A percentile compares a stretch with the other conserved stretches of the same genome.
phyloP scores from a whole-genome alignment of 2,797 vertebrate species.

The Jordanella pulchra region DNA sequence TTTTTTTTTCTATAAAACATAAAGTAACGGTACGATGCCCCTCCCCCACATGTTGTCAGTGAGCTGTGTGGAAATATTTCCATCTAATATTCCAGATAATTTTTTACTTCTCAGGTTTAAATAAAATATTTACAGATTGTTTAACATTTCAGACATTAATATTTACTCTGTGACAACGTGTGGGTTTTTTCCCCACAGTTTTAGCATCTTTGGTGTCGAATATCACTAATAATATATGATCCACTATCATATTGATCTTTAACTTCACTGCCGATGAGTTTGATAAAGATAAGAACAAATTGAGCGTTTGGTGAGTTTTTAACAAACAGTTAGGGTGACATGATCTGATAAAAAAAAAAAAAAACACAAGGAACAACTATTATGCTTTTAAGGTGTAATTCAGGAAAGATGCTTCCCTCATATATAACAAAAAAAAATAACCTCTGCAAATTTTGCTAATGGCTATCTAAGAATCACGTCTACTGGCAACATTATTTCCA shows the following conservation, averaged over 20 bases:
- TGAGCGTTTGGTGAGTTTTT: not conserved
- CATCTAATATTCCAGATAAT: not conserved
- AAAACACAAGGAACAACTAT: too few relatives aligned
- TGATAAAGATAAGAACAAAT: not conserved
- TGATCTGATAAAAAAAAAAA: too few relatives aligned
- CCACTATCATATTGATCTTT: slow-evolving; percentile 2
- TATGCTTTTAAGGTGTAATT: too few relatives aligned
- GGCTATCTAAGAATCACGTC: too few relatives aligned
- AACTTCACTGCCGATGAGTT: too few relatives aligned
- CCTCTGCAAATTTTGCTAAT: too few relatives aligned
- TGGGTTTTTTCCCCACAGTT: not conserved
- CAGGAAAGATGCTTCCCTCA: too few relatives aligned
- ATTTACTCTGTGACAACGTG: not conserved
- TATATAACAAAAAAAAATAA: too few relatives aligned
- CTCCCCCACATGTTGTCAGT: not conserved
- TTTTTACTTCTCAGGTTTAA: not conserved
- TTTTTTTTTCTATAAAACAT: not conserved
- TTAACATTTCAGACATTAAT: not conserved
- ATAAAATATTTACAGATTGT: not conserved
- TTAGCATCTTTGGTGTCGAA: slow-evolving; percentile 1
- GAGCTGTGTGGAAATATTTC: not conserved
- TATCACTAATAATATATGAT: not conserved
- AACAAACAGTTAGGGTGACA: too few relatives aligned
- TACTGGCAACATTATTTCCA: too few relatives aligned
- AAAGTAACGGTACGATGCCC: too few relatives aligned